Evolutionary conservation across 2,888 invertebrate species (phyloP).

Genomic region (Cremastobaeus sp.): DNA sequence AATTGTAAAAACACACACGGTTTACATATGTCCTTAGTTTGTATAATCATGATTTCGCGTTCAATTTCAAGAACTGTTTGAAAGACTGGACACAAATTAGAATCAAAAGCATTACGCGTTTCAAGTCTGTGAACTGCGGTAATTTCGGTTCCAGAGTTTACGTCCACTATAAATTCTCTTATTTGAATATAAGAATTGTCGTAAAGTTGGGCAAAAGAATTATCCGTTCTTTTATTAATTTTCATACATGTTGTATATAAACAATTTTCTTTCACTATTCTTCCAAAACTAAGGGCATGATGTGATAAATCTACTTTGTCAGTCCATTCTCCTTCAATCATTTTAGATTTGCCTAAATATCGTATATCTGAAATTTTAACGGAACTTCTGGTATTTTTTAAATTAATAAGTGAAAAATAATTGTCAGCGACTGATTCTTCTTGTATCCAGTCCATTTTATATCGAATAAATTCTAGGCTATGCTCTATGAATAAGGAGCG

Average conservation of each 20-base stretch:
- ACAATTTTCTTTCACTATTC: slow-evolving; percentile 30
- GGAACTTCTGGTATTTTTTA: neutral
- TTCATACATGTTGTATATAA: slow-evolving; percentile 15
- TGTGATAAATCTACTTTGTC: too few species aligned
- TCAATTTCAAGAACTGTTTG: too few species aligned
- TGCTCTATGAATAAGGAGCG: slow-evolving; percentile 1
- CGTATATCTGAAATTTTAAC: slow-evolving; percentile 2
- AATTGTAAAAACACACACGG: too few species aligned
- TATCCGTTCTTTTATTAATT: slow-evolving; percentile 21
- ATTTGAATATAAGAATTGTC: slow-evolving; percentile 17
- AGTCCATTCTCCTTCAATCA: neutral
- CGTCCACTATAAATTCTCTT: slow-evolving; percentile 22
- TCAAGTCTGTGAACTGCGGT: too few species aligned
- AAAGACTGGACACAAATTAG: too few species aligned
- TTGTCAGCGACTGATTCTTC: neutral
- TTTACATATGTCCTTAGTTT: too few species aligned
- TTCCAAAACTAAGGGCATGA: neutral
- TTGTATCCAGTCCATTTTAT: slow-evolving; percentile 8
- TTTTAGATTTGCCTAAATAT: slow-evolving; percentile 3
- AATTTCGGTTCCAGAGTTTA: too few species aligned
- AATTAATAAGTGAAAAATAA: neutral
- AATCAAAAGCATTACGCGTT: too few species aligned
- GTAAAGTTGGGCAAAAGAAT: slow-evolving; percentile 29
- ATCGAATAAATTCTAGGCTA: neutral
- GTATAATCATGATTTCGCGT: too few species aligned